Evolutionary conservation across 2,888 invertebrate species (phyloP), one percentile per base, ranked within the genome.

Genomic region (Mythimna vitellina): DNA sequence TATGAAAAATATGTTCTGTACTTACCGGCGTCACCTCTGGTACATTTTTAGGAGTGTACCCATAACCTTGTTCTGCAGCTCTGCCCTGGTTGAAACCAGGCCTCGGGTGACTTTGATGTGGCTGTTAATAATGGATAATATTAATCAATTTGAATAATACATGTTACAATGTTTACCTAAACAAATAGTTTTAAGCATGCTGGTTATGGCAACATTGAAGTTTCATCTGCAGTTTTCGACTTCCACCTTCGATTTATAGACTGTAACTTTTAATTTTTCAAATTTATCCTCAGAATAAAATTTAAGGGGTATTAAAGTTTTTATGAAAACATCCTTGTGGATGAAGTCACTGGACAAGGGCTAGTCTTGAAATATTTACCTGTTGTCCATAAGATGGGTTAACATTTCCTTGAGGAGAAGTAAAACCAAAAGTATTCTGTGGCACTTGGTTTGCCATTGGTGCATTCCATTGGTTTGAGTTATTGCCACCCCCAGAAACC

Each of bases 11-110:
- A 53, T 46, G 6, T 53, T 63, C 6, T 51, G 62, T 53, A 87
- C 87, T 85, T 76, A 90, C 89, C 51, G 68, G 64, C 10, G 83
- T 83, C 9, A 83, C 84, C 38, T 87, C 86, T n/a, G 85, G 71
- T 32, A 76, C 42, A 69, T 69, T 75, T 53, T 88, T 90, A 6
- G 85, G 70, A 49, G 73, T 78, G 68, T 81, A 89, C 0, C 86
- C 85, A 69, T 81, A 87, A 29, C 72, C 73, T 49, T 82, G 87
- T 4, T 85, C 86, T 6, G 75, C 63, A 1, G 70, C 68, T 57
- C 80, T 84, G 67, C 76, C 65, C 60, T 86, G 87, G 9, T 69
- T 77, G 46, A 73, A 88, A 3, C 61, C 22, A 22, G 78, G 7
- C 3, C 79, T 70, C 9, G 74, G 60, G 9, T 75, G 70, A 32